phyloP scores from a whole-genome alignment of 1,140 invertebrate species.

The Asobara japonica region DNA sequence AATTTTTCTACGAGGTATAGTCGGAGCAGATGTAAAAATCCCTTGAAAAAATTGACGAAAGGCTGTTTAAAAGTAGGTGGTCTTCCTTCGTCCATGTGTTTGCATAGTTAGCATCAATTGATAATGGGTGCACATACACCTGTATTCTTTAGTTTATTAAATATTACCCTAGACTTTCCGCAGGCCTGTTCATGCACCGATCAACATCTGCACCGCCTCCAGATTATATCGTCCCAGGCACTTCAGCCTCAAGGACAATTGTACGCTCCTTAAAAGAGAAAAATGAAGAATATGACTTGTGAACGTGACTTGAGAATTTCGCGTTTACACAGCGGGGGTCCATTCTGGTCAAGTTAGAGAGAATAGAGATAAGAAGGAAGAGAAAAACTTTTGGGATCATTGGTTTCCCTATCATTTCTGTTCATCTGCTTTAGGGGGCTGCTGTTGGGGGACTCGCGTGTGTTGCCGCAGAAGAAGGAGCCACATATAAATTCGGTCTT shows the following conservation, averaged over 20 bases:
- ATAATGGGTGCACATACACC: background rate
- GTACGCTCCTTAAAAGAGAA: background rate
- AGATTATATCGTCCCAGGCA: constrained; percentile 21
- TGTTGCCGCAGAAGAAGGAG: constrained; percentile 39
- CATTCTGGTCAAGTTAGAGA: constrained; percentile 25
- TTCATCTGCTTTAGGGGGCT: constrained; percentile 59
- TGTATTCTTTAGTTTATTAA: background rate
- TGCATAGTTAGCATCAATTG: background rate
- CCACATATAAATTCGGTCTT: constrained; percentile 62
- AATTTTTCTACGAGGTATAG: too few relatives aligned
- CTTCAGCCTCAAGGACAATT: constrained; percentile 17
- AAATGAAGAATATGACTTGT: constrained; percentile 11
- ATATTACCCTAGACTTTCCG: background rate
- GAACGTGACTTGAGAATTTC: constrained; percentile 24
- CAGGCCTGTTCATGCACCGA: constrained; percentile 16
- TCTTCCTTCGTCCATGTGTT: too few relatives aligned
- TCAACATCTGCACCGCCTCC: background rate
- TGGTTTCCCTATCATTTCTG: constrained; percentile 61
- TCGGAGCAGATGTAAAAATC: too few relatives aligned
- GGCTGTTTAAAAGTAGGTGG: too few relatives aligned
- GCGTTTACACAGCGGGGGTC: constrained; percentile 22
- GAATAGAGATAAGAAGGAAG: constrained; percentile 13
- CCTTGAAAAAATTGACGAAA: too few relatives aligned
- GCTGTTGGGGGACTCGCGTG: constrained; percentile 31
- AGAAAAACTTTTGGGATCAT: constrained; percentile 46